Base-by-base conservation (phyloP, 2,888 invertebrate genomes). In the Macrophya annulata region DNA sequence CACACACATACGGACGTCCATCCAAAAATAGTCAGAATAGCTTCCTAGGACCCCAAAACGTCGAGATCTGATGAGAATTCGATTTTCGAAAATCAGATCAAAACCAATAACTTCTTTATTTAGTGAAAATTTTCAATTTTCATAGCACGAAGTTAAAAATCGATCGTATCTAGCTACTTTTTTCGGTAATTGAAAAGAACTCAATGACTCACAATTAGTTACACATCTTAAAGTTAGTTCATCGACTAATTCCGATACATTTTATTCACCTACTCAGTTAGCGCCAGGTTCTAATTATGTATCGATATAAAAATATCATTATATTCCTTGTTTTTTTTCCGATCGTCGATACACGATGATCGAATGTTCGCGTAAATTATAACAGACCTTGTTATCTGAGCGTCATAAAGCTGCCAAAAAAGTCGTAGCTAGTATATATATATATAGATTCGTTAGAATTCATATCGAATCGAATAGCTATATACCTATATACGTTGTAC, bases 321-420 rank as follows among this genome's bases (percentile, higher is more conserved):
- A 74, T 21, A 74, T 74, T 25, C n/a, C 4, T 15, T 74, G 45
- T 15, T 74, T 43, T 74, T 10, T 74, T 10, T 45, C 40, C 74
- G 45, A 74, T 45, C 5, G 21, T n/a, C 55, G 45, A 71, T 71
- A 74, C 21, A 45, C 21, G 43, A 45, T 21, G 74, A 45, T 77
- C 15, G 51, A 51, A 37, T n/a, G 10, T 12, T 55, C 15, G 77
- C 77, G 55, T 77, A 17, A 51, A 77, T 51, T 37, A 37, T 15
- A 51, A 5, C 55, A 8, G 31, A 25, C 55, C 55, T 77, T 77
- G 48, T 51, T 77, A 77, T 77, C 77, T 25, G 77, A 45, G 51
- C 51, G 31, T 31, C 77, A n/a, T 77, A 77, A 77, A 77, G 43
- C 74, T 74, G 74, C 45, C 74, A 48, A 74, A 74, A 74, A 74